Evolutionary conservation across 2,888 invertebrate genomes (phyloP), one percentile per base, ranked within the genome.

Genomic region (Idaea dimidiata): DNA sequence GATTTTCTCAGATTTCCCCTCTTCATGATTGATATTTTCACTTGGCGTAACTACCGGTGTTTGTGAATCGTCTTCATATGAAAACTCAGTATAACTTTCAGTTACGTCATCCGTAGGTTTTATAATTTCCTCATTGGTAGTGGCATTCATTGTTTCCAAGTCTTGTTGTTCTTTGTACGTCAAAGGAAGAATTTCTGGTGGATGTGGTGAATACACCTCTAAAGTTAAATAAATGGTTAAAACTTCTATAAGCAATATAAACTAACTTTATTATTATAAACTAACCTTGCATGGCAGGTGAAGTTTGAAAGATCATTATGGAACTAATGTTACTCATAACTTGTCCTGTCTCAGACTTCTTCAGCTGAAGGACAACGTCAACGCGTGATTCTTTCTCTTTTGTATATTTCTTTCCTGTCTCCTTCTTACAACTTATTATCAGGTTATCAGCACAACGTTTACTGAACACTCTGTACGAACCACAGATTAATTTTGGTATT

Each of bases 401-500:
- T 33, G 72, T 65, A 24, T 72, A 65, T 16, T 58, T 43, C 2
- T 61, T 62, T 16, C 68, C 61, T 16, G 71, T 68, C 2, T 78
- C 76, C 66, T 74, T 84, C 65, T 85, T 83, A 62, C 87, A 88
- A 62, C 81, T 81, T 54, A 89, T 83, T 10, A 88, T 74, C 16
- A 90, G 66, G 67, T 87, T 88, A 56, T 87, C 84, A 8, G 77
- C 76, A 62, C 75, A 79, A 18, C 73, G 77, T 69, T 86, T 83
- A 62, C 82, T 85, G 58, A 87, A 80, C 54, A 89, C 66, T 63
- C 75, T 83, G 55, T 80, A 88, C 0, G 89, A 81, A 4, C 86
- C 87, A 58, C 79, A 78, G 57, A 91, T 78, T 54, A 86, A 59
- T 71, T 87, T 88, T 0, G 91, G 91, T 16, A 91, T 77, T 77